phyloP scores from a whole-genome alignment of 2,888 invertebrate genomes.

The Elgonia sp. region DNA sequence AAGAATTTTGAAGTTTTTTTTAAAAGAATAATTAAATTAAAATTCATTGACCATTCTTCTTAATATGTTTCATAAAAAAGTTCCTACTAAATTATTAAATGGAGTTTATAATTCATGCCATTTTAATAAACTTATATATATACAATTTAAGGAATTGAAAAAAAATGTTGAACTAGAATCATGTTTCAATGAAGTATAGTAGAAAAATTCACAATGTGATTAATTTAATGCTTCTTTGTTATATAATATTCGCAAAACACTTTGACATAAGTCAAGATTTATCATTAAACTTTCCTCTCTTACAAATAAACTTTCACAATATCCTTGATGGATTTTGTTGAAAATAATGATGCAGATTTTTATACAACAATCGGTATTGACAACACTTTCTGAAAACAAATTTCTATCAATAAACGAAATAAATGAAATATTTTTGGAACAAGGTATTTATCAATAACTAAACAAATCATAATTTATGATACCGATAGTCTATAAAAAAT shows the following conservation, averaged over 20 bases:
- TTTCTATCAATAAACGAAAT: slow-evolving; percentile 29
- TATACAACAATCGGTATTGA: slow-evolving; percentile 49
- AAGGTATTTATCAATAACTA: slow-evolving; percentile 15
- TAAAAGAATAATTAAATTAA: neutral
- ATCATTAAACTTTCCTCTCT: slow-evolving; percentile 51
- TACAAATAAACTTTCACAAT: slow-evolving; percentile 33
- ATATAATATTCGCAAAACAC: slow-evolving; percentile 16
- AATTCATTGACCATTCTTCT: neutral
- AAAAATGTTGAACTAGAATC: too few relatives aligned
- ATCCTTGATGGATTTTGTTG: slow-evolving; percentile 55
- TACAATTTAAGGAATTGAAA: neutral
- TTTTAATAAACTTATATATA: neutral
- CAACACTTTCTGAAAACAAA: slow-evolving; percentile 27
- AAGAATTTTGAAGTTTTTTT: slow-evolving; percentile 4
- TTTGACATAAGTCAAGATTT: slow-evolving; percentile 10
- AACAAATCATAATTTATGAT: neutral
- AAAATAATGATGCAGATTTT: slow-evolving; percentile 32
- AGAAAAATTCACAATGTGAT: slow-evolving; percentile 7
- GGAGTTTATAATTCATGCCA: neutral
- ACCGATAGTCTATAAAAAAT: slow-evolving; percentile 50
- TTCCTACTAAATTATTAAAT: slow-evolving; percentile 28
- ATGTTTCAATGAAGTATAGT: neutral
- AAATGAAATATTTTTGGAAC: slow-evolving; percentile 57
- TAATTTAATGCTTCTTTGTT: neutral
- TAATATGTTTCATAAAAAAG: slow-evolving; percentile 13